A percentile compares a stretch with the other conserved stretches of the same genome.
Evolutionary conservation across 2,113 vertebrate species (phyloP).

Genomic region (Trinectes maculatus): DNA sequence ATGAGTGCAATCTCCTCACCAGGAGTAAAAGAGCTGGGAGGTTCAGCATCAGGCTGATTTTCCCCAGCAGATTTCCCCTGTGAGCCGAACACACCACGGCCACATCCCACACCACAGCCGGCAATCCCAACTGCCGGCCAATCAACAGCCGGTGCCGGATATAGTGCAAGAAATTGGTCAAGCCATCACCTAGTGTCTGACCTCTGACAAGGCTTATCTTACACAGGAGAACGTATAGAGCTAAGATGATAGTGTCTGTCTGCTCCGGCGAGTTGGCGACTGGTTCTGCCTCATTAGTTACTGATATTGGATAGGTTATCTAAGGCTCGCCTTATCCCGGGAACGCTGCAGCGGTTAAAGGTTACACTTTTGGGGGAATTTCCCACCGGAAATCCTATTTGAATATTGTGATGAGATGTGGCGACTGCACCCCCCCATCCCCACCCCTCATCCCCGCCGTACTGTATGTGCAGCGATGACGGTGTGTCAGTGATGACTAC

Average conservation of each 20-base stretch:
- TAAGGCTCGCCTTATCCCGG: constrained; percentile 55
- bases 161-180: constrained; percentile 74
- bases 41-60: constrained; percentile 65
- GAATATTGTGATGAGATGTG: constrained; percentile 53
- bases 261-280: constrained; percentile 52
- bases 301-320: constrained; percentile 75
- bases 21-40: constrained; percentile 64
- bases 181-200: constrained; percentile 69
- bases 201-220: constrained; percentile 76
- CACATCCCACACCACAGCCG: constrained; percentile 61
- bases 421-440: constrained; percentile 24
- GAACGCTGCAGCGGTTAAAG: constrained; percentile 47
- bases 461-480: constrained; percentile 41
- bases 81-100: constrained; percentile 62
- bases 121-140: constrained; percentile 63
- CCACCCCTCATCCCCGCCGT: no score
- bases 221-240: constrained; percentile 60
- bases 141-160: constrained; percentile 62
- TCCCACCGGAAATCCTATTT: constrained; percentile 37
- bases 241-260: constrained; percentile 68
- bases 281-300: constrained; percentile 76
- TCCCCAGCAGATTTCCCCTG: constrained; percentile 79
- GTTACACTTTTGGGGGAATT: constrained; percentile 50
- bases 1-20: constrained; percentile 79
- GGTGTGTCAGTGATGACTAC: constrained; percentile 57